phyloP scores from a whole-genome alignment of 2,888 invertebrate genomes.

The Eumerus sabulonum region DNA sequence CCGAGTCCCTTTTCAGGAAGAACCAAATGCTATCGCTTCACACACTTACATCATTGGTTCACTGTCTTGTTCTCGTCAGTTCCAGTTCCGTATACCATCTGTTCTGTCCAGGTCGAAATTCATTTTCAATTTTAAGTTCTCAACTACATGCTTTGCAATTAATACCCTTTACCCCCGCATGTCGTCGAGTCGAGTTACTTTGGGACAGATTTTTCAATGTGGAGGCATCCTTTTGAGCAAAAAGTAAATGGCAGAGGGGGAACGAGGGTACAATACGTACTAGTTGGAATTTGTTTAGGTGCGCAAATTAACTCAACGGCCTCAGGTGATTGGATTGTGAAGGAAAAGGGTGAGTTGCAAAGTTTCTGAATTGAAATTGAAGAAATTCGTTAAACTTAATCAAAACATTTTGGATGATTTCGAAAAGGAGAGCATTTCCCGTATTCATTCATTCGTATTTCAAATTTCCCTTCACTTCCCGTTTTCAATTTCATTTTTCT shows the following conservation, averaged over 20 bases:
- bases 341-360: conserved; percentile 28
- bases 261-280: background rate
- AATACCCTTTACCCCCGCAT: conserved; percentile 43
- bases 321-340: conserved; percentile 54
- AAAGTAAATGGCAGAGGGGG: too few species aligned
- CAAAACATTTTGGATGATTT: conserved; percentile 68
- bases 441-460: conserved; percentile 6
- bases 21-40: conserved; percentile 60
- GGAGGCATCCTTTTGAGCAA: conserved; percentile 55
- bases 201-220: conserved; percentile 42
- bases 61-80: background rate
- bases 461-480: too few species aligned
- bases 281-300: conserved; percentile 67
- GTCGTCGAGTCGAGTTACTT: conserved; percentile 41
- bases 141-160: conserved; percentile 57
- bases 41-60: conserved; percentile 56
- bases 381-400: conserved; percentile 67
- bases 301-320: conserved; percentile 65
- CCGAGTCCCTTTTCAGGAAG: conserved; percentile 8
- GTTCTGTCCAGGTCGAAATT: conserved; percentile 1
- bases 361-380: conserved; percentile 67
- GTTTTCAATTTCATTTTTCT: conserved; percentile 18
- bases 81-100: background rate
- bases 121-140: conserved; percentile 36
- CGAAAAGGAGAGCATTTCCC: conserved; percentile 45